Base-by-base conservation (phyloP, 2,888 invertebrate genomes). In the Punctoribates punctum region DNA sequence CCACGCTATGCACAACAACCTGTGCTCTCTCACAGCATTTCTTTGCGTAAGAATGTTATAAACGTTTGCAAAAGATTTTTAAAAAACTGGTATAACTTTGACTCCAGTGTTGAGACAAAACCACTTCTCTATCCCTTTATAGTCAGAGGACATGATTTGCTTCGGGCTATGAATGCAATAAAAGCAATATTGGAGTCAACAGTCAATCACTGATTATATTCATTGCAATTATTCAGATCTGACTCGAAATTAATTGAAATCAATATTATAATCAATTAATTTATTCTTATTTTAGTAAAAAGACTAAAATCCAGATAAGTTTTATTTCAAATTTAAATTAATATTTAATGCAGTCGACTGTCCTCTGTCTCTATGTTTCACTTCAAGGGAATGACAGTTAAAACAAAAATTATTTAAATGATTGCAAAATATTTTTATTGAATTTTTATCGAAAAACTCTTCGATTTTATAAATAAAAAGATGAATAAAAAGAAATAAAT, bases 71-170 rank as follows among this genome's bases (percentile, higher is more conserved):
- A 20, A 29, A 38, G 9, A 27, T 62, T 34, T 34, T 67, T n/a
- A 8, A 15, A 67, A 67, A 67, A 67, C 65, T 67, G 65, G 65
- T 67, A 67, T 67, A 11, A 42, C 17, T 20, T 42, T 42, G 42
- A 42, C 67, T 11, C n/a, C 67, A 42, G 34, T 67, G 17, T 15
- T 60, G 27, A 60, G 27, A 60, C 60, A 60, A 67, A 67, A 67
- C 67, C 42, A 67, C 67, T 67, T 67, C 42, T 67, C 67, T 42
- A 42, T 67, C 67, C 67, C 42, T 67, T 60, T 67, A 29, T 67
- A 67, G 42, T 67, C 67, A 67, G 11, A 67, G 38, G 42, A 67
- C 38, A 67, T 23, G 34, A 42, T n/a, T 67, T 20, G 67, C 67
- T 67, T 67, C 38, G 23, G 67, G 67, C 67, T 38, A 65, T 65